Evolutionary conservation across 1,140 invertebrate species (phyloP), one percentile per base, ranked within the genome.

Genomic region (Chlorops oryzae): DNA sequence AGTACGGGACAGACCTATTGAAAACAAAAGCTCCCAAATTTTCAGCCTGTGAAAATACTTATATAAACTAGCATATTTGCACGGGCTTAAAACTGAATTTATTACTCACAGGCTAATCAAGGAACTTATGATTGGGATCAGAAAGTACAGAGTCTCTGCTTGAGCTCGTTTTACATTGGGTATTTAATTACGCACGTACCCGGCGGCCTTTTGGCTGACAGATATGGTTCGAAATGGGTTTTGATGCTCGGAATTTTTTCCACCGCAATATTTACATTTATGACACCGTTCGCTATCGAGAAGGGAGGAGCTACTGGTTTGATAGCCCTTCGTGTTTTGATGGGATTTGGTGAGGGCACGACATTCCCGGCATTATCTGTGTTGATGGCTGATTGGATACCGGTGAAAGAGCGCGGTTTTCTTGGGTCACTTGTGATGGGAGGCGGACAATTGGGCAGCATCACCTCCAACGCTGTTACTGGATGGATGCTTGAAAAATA

Each of bases 281-380:
- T 84, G 20, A 88, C 79, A 9, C 86, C 83, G 0, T 73, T 76
- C 55, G 80, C 80, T n/a, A 80, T 85, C 10, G 58, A 69, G 0
- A 1, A 58, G n/a, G 80, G 80, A 3, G 81, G 77, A 7, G 78
- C 80, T 9, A 79, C 70, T 28, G 81, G 77, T 18, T 70, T 88
- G 7, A 83, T 86, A 35, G 73, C 80, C 0, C 65, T 85, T 0
- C 75, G 85, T 28, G 76, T 86, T 0, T 56, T 86, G 4, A 83
- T 85, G 75, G 85, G 85, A 32, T 67, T 87, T 2, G 84, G 84
- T 55, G 72, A 88, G 78, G 87, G 87, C 37, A 85, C 84, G 5
- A 88, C 85, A 3, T 88, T 86, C 62, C 87, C 86, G 3, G 85
- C 86, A 0, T 59, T 89, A 25, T 87, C 85, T 59, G 80, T 81